These are phyloP conservation scores for Amniataba percoides DNA, from an alignment of 2,797 vertebrate species.

Conservation along the genomic window DNA sequence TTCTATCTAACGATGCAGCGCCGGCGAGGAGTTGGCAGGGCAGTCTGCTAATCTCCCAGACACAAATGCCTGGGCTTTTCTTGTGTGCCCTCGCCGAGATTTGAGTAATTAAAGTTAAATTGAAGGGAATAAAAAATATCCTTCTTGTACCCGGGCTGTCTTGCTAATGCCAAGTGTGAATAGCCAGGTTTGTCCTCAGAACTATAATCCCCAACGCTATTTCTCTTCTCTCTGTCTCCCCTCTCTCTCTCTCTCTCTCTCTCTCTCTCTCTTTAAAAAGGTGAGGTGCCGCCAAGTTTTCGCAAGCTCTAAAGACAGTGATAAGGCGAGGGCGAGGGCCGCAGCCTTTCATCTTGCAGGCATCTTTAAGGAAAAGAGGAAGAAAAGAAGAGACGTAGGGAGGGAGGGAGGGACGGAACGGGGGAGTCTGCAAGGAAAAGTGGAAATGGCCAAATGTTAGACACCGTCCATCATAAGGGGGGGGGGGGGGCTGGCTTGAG, in stretches of 20 bases:
- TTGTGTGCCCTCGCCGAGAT: constrained; percentile 90
- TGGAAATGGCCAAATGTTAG: constrained; percentile 68
- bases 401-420: constrained; percentile 16
- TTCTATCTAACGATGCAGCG: constrained; percentile 90
- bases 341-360: constrained; percentile 84
- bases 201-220: constrained; percentile 86
- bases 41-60: constrained; percentile 91
- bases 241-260: constrained; percentile 46
- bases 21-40: constrained; percentile 90
- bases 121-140: constrained; percentile 91
- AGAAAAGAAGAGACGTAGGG: constrained; percentile 37
- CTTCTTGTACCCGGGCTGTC: constrained; percentile 88
- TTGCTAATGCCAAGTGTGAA: constrained; percentile 89
- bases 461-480: constrained; percentile 47
- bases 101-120: constrained; percentile 93
- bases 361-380: constrained; percentile 77
- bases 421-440: constrained; percentile 55
- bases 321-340: constrained; percentile 81
- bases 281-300: constrained; percentile 84
- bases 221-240: constrained; percentile 75
- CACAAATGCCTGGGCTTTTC: constrained; percentile 91
- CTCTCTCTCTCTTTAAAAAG: constrained; percentile 65
- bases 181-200: constrained; percentile 89
- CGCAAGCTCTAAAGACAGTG: constrained; percentile 83
- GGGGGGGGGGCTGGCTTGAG: constrained; percentile 45